Conservation (phyloP, 1,140 invertebrate species). For the Caenorhabditis briggsae region DNA sequence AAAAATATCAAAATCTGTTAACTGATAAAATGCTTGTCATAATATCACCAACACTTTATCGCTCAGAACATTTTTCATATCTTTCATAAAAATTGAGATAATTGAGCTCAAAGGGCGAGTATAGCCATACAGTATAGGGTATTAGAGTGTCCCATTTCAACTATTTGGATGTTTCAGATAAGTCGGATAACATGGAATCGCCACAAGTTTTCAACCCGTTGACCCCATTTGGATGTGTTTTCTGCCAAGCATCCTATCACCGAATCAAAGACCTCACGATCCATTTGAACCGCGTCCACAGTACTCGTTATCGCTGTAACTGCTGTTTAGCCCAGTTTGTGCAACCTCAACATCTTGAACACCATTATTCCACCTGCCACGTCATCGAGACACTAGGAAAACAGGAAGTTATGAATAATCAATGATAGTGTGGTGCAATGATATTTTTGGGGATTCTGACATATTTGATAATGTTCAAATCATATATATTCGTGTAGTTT, state of each 20-base stretch:
- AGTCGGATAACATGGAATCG: too few species aligned
- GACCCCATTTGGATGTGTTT: constrained; percentile 13
- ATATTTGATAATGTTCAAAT: too few species aligned
- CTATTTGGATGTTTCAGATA: too few species aligned
- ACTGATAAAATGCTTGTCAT: too few species aligned
- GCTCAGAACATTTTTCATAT: too few species aligned
- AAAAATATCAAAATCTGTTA: too few species aligned
- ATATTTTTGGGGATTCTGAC: neutral
- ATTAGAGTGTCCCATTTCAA: too few species aligned
- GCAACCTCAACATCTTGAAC: constrained; percentile 15
- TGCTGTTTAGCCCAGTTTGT: constrained; percentile 9
- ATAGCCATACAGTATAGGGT: too few species aligned
- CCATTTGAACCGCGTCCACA: neutral
- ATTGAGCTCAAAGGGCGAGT: too few species aligned
- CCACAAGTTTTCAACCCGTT: neutral
- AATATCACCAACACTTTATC: too few species aligned
- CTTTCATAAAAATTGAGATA: too few species aligned
- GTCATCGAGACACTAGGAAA: neutral
- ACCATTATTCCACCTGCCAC: constrained; percentile 3
- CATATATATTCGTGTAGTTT: too few species aligned
- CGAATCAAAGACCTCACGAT: constrained; percentile 16
- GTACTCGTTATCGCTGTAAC: constrained; percentile 6
- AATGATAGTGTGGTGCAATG: neutral
- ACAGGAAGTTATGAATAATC: neutral
- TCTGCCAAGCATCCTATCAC: constrained; percentile 9